These are phyloP conservation scores for Pipistrellus nathusii DNA, from an alignment of 2,797 vertebrate species.

Conservation along the genomic window DNA sequence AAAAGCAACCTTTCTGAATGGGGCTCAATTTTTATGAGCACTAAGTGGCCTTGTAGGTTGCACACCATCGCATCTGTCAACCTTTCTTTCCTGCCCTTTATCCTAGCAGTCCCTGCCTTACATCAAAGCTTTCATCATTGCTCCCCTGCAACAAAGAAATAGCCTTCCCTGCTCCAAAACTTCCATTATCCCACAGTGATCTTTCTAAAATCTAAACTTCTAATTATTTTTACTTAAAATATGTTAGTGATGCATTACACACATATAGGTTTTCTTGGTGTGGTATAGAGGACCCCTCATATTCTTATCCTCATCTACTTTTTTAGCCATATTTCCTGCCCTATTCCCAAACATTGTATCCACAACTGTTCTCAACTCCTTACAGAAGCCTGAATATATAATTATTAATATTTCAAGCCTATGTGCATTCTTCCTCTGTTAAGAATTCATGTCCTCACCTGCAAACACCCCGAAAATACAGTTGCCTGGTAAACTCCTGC, in stretches of 20 bases:
- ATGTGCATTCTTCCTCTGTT: not conserved
- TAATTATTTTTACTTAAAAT: slow-evolving; percentile 46
- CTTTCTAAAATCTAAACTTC: slow-evolving; percentile 8
- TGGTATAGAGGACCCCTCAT: not conserved
- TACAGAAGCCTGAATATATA: not conserved
- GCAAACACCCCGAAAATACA: not conserved
- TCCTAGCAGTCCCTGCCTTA: not conserved
- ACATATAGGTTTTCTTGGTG: not conserved
- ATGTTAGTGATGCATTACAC: not conserved
- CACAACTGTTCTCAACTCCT: not conserved
- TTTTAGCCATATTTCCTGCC: not conserved
- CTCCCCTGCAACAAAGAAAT: not conserved
- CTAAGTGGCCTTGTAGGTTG: not conserved
- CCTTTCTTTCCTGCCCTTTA: not conserved
- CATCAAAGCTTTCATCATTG: not conserved
- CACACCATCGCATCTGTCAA: not conserved
- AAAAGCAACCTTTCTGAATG: not conserved
- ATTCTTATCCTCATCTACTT: slow-evolving; percentile 18
- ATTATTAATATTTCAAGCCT: slow-evolving; percentile 17
- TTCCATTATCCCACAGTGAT: not conserved
- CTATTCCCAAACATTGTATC: not conserved
- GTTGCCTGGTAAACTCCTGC: not conserved
- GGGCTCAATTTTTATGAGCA: not conserved
- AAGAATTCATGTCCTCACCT: slow-evolving; percentile 52
- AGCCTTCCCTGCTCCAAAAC: not conserved